Evolutionary conservation across 2,113 vertebrate genomes (phyloP).

Genomic region (Salvelinus alpinus): DNA sequence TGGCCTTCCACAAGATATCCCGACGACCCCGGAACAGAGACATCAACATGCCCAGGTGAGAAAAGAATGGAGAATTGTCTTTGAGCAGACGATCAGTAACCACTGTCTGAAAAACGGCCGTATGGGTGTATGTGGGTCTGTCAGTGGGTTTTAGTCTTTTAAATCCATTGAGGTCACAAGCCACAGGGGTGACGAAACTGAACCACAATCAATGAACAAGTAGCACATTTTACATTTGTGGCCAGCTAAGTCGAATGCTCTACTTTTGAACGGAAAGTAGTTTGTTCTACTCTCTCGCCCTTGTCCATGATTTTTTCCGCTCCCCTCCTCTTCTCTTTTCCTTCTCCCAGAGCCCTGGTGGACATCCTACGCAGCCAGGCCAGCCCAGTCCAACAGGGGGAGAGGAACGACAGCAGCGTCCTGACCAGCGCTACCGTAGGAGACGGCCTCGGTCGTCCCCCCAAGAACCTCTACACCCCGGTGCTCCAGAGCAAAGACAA

Average conservation of each 20-base stretch:
- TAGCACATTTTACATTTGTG: too few species aligned
- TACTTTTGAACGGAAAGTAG: neutral
- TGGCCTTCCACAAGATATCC: constrained; percentile 88
- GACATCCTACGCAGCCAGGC: constrained; percentile 89
- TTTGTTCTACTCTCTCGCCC: neutral
- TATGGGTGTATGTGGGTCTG: too few species aligned
- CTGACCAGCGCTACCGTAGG: constrained; percentile 62
- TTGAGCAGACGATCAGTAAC: too few species aligned
- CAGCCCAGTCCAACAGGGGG: constrained; percentile 77
- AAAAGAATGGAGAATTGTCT: neutral
- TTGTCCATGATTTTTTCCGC: neutral
- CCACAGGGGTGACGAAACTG: neutral
- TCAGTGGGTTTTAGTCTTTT: too few species aligned
- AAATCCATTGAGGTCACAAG: too few species aligned
- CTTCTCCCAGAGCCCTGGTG: constrained; percentile 79
- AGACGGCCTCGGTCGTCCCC: constrained; percentile 69
- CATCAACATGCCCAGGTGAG: constrained; percentile 86
- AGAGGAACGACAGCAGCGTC: constrained; percentile 78
- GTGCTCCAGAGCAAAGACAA: constrained; percentile 82
- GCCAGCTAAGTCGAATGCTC: too few species aligned
- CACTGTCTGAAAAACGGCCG: too few species aligned
- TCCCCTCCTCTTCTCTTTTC: neutral
- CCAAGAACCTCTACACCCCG: constrained; percentile 84
- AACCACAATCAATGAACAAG: too few species aligned
- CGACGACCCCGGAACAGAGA: constrained; percentile 83